These are phyloP conservation scores for Lamellibrachia satsuma DNA, from an alignment of 2,888 invertebrate genomes.

Conservation along the genomic window DNA sequence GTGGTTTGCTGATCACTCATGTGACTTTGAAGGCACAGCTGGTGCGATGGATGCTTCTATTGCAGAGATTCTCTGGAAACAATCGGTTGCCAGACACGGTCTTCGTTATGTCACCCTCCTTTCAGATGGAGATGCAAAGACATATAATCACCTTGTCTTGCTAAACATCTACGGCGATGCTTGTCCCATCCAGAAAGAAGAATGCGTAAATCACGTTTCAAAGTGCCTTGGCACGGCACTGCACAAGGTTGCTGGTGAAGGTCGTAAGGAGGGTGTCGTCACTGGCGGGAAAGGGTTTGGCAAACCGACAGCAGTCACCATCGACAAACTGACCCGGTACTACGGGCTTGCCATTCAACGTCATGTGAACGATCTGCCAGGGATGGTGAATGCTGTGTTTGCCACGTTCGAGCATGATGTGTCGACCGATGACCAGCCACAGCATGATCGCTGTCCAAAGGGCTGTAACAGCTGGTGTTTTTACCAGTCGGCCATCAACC, in stretches of 20 bases:
- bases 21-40: too few species aligned
- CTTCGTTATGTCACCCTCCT: conserved; percentile 1
- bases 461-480: too few species aligned
- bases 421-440: conserved; percentile 9
- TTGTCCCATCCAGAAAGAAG: background rate
- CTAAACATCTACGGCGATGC: too few species aligned
- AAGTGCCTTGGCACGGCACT: background rate
- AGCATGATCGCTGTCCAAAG: background rate
- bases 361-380: too few species aligned
- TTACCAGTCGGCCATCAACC: too few species aligned
- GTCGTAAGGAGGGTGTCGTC: background rate
- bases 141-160: background rate
- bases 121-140: background rate
- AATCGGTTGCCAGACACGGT: background rate
- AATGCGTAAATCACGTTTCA: background rate
- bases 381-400: background rate
- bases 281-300: background rate
- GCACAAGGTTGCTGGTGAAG: background rate
- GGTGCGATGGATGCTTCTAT: too few species aligned
- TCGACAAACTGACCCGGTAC: conserved; percentile 1
- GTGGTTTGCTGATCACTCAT: too few species aligned
- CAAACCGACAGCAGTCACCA: background rate
- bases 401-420: background rate
- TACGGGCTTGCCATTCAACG: background rate
- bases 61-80: background rate